Evolutionary conservation across 2,113 vertebrate species (phyloP).

Genomic region (Percina caprodes): DNA sequence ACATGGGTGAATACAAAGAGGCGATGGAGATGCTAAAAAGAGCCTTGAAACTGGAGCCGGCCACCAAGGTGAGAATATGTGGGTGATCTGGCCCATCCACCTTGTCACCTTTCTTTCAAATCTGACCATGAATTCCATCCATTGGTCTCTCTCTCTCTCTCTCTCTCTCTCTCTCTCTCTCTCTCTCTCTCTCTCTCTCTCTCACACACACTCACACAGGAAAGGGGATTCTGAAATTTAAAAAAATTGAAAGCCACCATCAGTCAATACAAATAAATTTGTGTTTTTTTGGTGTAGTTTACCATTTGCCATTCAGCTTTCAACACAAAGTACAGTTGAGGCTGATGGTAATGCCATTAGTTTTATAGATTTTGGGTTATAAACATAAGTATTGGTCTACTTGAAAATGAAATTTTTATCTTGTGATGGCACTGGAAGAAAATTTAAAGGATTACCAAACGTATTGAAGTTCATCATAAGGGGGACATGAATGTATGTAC

Average conservation of each 20-base stretch:
- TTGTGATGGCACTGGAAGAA: not conserved
- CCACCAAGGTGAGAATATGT: constrained; percentile 85
- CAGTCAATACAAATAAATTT: not conserved
- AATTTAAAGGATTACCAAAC: too few species aligned
- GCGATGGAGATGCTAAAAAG: constrained; percentile 85
- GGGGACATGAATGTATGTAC: not conserved
- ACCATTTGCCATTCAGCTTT: too few species aligned
- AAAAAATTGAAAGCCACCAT: too few species aligned
- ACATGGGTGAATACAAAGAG: constrained; percentile 85
- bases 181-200: too few species aligned
- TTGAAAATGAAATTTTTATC: not conserved
- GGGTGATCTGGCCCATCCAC: constrained; percentile 17
- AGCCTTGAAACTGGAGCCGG: constrained; percentile 89
- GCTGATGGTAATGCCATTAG: not conserved
- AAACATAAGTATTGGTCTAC: not conserved
- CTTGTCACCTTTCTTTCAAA: constrained; percentile 2
- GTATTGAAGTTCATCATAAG: not conserved
- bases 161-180: too few species aligned
- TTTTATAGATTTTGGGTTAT: not conserved
- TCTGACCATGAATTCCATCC: constrained; percentile 8
- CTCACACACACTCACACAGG: not conserved
- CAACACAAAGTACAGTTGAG: not conserved
- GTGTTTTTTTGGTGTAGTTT: not conserved
- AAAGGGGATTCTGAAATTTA: constrained; percentile 27
- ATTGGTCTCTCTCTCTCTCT: not conserved